Evolutionary conservation across 2,113 vertebrate genomes (phyloP).

Genomic region (Eurypyga helias): DNA sequence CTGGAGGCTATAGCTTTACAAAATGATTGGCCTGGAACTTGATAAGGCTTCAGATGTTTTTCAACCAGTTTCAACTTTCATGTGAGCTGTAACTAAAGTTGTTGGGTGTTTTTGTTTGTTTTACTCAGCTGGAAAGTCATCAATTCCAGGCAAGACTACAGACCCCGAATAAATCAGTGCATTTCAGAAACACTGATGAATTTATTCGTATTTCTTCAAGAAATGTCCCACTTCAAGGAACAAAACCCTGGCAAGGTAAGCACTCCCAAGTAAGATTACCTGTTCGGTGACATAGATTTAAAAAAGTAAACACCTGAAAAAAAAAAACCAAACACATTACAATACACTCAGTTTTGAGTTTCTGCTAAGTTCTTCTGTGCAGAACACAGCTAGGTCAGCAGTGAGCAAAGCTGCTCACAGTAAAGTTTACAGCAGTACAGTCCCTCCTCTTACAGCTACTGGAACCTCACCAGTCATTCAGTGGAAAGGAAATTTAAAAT

Average conservation of each 20-base stretch:
- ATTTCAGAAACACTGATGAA: conserved; percentile 86
- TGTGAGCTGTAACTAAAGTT: not conserved
- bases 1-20: not conserved
- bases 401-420: not conserved
- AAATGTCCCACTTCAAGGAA: conserved; percentile 93
- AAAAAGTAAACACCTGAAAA: not conserved
- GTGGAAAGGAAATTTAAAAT: not conserved
- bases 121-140: conserved; percentile 87
- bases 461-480: not conserved
- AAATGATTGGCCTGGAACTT: not conserved
- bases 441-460: not conserved
- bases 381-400: not conserved
- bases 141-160: conserved; percentile 82
- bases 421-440: not conserved
- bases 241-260: conserved; percentile 97
- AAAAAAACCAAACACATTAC: not conserved
- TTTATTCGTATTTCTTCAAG: conserved; percentile 89
- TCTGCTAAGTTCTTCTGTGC: not conserved
- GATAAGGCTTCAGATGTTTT: not conserved
- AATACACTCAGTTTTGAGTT: not conserved
- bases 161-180: conserved; percentile 81
- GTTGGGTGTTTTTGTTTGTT: conserved; percentile 21
- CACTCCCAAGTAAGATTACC: not conserved
- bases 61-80: not conserved
- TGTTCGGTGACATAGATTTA: not conserved